A percentile compares a stretch with the other conserved stretches of the same genome.
Evolutionary conservation across 2,797 vertebrate genomes (phyloP).

Genomic region (Microchirus variegatus): DNA sequence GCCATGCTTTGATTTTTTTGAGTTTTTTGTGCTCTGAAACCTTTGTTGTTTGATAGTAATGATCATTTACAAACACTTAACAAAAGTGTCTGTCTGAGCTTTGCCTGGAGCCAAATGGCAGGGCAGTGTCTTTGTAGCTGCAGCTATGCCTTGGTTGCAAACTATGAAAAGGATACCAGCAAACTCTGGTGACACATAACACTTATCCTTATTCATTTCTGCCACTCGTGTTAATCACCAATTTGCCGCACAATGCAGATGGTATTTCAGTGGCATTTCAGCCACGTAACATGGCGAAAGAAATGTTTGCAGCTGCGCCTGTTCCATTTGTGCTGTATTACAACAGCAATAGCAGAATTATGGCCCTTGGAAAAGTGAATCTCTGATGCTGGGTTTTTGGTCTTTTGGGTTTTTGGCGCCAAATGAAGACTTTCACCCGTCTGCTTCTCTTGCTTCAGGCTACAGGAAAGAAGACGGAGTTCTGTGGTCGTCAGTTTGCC

Average conservation of each 20-base stretch:
- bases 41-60: too few species aligned
- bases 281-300: slow-evolving; percentile 53
- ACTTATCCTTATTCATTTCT: slow-evolving; percentile 42
- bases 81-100: slow-evolving; percentile 37
- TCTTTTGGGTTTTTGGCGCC: slow-evolving; percentile 1
- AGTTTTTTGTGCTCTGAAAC: too few species aligned
- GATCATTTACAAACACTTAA: too few species aligned
- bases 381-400: too few species aligned
- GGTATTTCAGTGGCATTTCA: slow-evolving; percentile 67
- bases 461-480: slow-evolving; percentile 83
- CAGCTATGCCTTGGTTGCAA: slow-evolving; percentile 32
- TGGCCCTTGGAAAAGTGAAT: too few species aligned
- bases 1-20: too few species aligned
- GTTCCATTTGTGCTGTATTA: slow-evolving; percentile 13
- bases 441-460: slow-evolving; percentile 61
- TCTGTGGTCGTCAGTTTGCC: slow-evolving; percentile 89
- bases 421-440: slow-evolving; percentile 4
- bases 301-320: slow-evolving; percentile 69
- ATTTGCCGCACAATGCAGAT: slow-evolving; percentile 50
- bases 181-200: slow-evolving; percentile 37
- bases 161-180: slow-evolving; percentile 47
- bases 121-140: slow-evolving; percentile 48
- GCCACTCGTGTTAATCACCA: slow-evolving; percentile 34
- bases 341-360: slow-evolving; percentile 4
- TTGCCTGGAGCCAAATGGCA: slow-evolving; percentile 61